phyloP scores from a whole-genome alignment of 2,797 vertebrate species.

The Girardinus metallicus region DNA sequence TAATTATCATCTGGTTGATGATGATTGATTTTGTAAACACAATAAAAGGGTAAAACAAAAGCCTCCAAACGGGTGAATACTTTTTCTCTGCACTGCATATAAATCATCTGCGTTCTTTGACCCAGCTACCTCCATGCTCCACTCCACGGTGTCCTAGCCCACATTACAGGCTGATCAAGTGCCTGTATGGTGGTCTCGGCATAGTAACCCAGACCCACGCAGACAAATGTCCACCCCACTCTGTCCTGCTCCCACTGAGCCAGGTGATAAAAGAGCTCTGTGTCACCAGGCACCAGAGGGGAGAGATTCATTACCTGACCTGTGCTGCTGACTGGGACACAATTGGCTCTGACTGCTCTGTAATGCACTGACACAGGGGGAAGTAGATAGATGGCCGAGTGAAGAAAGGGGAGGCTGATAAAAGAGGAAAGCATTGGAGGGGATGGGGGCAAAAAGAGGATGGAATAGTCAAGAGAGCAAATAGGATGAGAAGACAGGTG shows the following conservation, averaged over 20 bases:
- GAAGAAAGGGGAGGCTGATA: conserved; percentile 37
- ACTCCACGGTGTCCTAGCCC: conserved; percentile 38
- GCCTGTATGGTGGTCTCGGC: conserved; percentile 52
- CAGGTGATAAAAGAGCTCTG: conserved; percentile 51
- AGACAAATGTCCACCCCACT: conserved; percentile 42
- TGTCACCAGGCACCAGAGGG: conserved; percentile 45
- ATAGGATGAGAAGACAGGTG: conserved; percentile 14
- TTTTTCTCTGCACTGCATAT: background rate
- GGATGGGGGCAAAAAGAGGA: conserved; percentile 13
- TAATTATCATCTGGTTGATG: background rate
- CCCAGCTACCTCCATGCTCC: conserved; percentile 14
- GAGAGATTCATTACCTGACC: conserved; percentile 64
- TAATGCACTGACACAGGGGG: conserved; percentile 50
- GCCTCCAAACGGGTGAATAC: background rate
- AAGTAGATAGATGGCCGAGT: conserved; percentile 57
- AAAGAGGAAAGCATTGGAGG: conserved; percentile 28
- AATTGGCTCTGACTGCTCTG: conserved; percentile 51
- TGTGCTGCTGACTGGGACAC: conserved; percentile 54
- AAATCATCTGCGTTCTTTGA: conserved; percentile 3
- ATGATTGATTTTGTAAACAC: background rate
- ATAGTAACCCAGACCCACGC: conserved; percentile 51
- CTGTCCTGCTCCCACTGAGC: conserved; percentile 49
- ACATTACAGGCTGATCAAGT: conserved; percentile 41
- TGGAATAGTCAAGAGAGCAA: conserved; percentile 20
- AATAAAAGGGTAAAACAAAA: background rate